These are phyloP conservation scores for Gymnoscopelus braueri DNA, from an alignment of 2,797 vertebrate species.

Conservation along the genomic window DNA sequence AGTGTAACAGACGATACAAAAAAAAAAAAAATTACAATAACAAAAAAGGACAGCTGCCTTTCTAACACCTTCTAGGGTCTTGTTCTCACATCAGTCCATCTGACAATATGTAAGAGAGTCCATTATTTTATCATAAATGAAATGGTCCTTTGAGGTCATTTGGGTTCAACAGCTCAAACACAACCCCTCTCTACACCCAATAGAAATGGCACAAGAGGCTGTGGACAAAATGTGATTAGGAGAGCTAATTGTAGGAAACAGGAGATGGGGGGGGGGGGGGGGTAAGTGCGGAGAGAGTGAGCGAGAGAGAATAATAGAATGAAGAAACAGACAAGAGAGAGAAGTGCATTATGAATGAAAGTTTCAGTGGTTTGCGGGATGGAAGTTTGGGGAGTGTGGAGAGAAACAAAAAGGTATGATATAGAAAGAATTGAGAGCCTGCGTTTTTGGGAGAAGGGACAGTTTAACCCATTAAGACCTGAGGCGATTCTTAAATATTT, in stretches of 20 bases:
- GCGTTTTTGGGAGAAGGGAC: slow-evolving; percentile 27
- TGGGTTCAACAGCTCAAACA: no score
- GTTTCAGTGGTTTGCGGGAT: no score
- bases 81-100: no score
- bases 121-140: no score
- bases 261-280: slow-evolving; percentile 4
- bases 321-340: neutral
- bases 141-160: neutral
- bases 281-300: slow-evolving; percentile 12
- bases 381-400: neutral
- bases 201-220: slow-evolving; percentile 26
- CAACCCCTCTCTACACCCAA: neutral
- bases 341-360: neutral
- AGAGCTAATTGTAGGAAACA: slow-evolving; percentile 21
- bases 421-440: slow-evolving; percentile 22
- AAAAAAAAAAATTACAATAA: no score
- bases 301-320: slow-evolving; percentile 14
- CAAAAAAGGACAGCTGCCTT: no score
- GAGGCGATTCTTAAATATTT: no score
- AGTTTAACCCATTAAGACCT: no score
- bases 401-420: neutral
- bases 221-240: slow-evolving; percentile 14
- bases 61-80: no score
- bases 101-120: no score
- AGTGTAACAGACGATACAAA: no score